A percentile compares a stretch with the other conserved stretches of the same genome.
These are phyloP conservation scores for Nannoperca obscura DNA, from an alignment of 2,797 vertebrate genomes.

Conservation along the genomic window DNA sequence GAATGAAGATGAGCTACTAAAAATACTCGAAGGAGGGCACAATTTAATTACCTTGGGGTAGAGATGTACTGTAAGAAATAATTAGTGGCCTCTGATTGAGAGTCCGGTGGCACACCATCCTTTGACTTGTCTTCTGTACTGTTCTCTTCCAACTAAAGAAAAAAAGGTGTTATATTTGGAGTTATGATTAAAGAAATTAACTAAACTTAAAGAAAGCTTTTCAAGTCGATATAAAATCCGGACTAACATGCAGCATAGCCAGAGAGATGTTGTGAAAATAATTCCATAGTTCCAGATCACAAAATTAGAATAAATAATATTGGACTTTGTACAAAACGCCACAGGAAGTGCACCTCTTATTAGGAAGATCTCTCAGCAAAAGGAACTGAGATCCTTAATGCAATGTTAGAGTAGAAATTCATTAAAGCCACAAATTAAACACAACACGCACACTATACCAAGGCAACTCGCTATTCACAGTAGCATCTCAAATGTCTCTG, in stretches of 20 bases:
- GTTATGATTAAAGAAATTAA: background rate
- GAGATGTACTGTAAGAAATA: slow-evolving; percentile 99
- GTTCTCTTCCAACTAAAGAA: slow-evolving; percentile 87
- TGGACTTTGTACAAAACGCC: background rate
- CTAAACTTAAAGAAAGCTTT: background rate
- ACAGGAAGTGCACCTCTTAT: background rate
- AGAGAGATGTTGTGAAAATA: background rate
- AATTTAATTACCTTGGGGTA: slow-evolving; percentile 88
- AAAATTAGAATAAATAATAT: background rate
- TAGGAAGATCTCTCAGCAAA: background rate
- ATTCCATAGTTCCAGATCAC: background rate
- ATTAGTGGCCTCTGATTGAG: slow-evolving; percentile 91
- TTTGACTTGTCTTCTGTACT: slow-evolving; percentile 84
- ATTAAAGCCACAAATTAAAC: background rate
- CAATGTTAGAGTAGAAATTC: background rate
- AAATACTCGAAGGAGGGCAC: slow-evolving; percentile 43
- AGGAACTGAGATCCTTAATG: background rate
- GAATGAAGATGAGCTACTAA: slow-evolving; percentile 33
- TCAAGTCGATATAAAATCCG: background rate
- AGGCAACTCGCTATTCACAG: background rate
- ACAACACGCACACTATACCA: background rate
- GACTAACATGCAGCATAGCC: background rate
- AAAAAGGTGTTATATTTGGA: background rate
- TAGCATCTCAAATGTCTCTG: background rate
- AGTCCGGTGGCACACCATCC: slow-evolving; percentile 83